Base-by-base conservation (phyloP, 2,797 vertebrate genomes). In the Clamator glandarius region DNA sequence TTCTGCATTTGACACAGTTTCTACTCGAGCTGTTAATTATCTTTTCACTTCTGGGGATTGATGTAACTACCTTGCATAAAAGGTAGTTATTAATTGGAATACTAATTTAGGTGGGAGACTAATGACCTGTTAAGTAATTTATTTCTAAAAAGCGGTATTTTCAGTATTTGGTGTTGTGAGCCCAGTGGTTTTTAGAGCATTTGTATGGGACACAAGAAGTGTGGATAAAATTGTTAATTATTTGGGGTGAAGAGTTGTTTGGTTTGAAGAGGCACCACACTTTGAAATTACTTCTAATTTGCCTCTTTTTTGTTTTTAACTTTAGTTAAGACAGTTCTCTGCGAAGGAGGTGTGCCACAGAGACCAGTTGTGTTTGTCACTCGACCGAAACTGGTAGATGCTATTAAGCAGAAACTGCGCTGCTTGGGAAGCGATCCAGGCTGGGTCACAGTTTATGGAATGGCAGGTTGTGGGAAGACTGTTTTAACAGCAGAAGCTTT, bases 381-480 rank as follows among this genome's bases (percentile, higher is more conserved):
- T 90, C 98, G 99, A 31, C 98, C 98, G 33, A 94, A 97, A 92
- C 96, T 99, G 91, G 93, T 98, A 77, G 98, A 98, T 85, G 96
- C 91, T 52, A 96, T 99, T 97, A 98, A 98, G 88, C 96, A 99
- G 93, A 98, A 98, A 52, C 98, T 99, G 29, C 96, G 92, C 64
- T 92, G 84, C n/a, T 95, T 99, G 92, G 97, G 97, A 92, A 97
- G 82, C 13, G 97, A 98, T 9, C 90, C 98, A 0, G 99, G 99
- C 20, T 99, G 99, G 99, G 98, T 99, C 85, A 98, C 98, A 2
- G 97, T 99, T n/a, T 99, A 98, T 70, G 99, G 99, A 73, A 99
- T 99, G 99, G 99, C 99, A 13, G 99, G 99, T 57, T 99, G 99
- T 16, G 99, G 99, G 24, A 99, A 99, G 97, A 99, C 99, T n/a